Base-by-base conservation (phyloP, 2,888 invertebrate species). In the Drosophila incognita region DNA sequence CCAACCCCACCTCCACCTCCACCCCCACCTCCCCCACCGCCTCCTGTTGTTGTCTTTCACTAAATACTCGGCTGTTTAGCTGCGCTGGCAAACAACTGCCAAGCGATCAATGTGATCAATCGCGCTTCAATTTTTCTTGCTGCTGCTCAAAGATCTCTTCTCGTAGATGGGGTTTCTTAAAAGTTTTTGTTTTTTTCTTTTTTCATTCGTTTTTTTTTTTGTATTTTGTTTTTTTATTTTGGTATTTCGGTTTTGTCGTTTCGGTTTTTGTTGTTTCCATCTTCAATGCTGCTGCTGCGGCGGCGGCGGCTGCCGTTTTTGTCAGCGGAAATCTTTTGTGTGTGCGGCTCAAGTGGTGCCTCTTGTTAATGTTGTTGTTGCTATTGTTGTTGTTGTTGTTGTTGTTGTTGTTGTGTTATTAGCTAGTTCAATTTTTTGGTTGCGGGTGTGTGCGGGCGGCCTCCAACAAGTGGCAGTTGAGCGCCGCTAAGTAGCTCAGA, bases 311-410 rank as follows among this genome's bases (percentile, higher is more conserved):
- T 75, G 54, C 61, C 80, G 72, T 80, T 87, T 81, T 82, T 78
- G 82, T 87, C 83, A 83, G 88, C 88, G 85, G 85, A 85, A 85
- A 85, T 85, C 85, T 85, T 83, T 86, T 87, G 89, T 86, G 78
- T 86, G 78, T 79, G 66, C 67, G 59, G 69, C 75, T 87, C 85
- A 85, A 87, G 85, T 85, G 86, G 70, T 72, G 71, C 60, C 64
- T 69, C 72, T 64, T 63, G 58, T 61, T 67, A 21, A 46, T 63
- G 42, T 62, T 63, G 27, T 67, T 62, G 53, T 74, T 69, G 63
- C 52, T 74, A 74, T 76, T 62, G 33, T 66, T 61, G 52, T 79
- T 81, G 69, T 79, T 61, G 52, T 79, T 81, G 69, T 79, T 53
- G 35, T 13, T 71, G 63, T 61, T 81, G 69, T 81, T 81, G 81